Percentiles rank a stretch among this genome's conserved stretches.
Conservation (phyloP, 2,113 vertebrate species). For the Corydoras sp. region DNA sequence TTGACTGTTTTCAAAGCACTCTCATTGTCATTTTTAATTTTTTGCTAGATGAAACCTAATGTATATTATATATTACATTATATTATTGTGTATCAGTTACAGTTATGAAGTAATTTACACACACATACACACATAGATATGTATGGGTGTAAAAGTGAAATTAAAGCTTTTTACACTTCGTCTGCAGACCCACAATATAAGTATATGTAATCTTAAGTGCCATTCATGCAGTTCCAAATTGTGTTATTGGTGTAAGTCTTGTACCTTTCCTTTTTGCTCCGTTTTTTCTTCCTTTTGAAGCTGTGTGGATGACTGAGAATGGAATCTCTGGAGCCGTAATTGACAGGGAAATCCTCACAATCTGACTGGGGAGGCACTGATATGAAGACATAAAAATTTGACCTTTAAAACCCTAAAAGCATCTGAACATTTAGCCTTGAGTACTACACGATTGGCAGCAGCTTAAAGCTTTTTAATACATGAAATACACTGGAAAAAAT, state of each 20-base stretch:
- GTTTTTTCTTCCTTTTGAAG: slow-evolving; percentile 44
- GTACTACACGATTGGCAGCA: neutral
- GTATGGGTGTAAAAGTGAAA: no score
- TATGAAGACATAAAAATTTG: slow-evolving; percentile 1
- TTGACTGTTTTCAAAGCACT: no score
- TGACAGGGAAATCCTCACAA: slow-evolving; percentile 52
- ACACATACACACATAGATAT: no score
- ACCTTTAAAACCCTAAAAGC: neutral
- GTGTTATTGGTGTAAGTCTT: neutral
- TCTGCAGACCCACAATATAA: no score
- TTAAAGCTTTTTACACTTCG: no score
- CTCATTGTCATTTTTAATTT: no score
- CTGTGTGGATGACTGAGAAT: slow-evolving; percentile 59
- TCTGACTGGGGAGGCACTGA: slow-evolving; percentile 61
- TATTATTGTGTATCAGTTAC: no score
- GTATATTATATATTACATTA: no score
- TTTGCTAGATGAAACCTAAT: no score
- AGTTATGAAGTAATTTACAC: no score
- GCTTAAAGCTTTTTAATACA: neutral
- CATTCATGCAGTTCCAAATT: no score
- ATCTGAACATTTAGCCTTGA: neutral
- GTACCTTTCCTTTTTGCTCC: slow-evolving; percentile 50
- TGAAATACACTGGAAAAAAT: slow-evolving; percentile 23
- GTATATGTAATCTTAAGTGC: no score
- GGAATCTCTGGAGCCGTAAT: slow-evolving; percentile 63